phyloP scores from a whole-genome alignment of 2,797 vertebrate species.

The Geotrypetes seraphini region DNA sequence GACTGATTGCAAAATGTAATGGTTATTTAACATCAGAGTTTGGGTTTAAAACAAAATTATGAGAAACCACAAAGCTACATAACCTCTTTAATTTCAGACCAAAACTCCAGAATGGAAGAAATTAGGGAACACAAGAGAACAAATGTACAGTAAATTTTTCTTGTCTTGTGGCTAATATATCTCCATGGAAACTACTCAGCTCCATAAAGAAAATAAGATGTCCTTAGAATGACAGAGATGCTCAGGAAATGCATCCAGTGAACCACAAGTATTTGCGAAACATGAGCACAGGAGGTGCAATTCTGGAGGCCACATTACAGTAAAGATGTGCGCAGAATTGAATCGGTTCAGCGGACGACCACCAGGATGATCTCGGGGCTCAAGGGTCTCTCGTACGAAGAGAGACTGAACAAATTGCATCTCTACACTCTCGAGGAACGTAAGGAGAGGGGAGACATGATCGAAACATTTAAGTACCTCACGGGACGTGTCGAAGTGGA shows the following conservation, averaged over 20 bases:
- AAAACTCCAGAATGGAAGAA: constrained; percentile 48
- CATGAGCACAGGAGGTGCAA: constrained; percentile 19
- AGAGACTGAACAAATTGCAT: no score
- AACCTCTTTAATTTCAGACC: constrained; percentile 51
- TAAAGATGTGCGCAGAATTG: no score
- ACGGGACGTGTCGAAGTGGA: no score
- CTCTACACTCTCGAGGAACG: no score
- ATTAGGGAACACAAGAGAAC: constrained; percentile 42
- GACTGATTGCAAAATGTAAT: constrained; percentile 40
- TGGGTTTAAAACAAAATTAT: constrained; percentile 46
- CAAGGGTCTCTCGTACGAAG: no score
- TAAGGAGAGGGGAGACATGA: no score
- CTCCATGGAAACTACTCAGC: constrained; percentile 33
- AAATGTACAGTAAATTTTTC: constrained; percentile 40
- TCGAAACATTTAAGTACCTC: no score
- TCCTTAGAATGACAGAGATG: constrained; percentile 23
- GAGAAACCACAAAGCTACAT: constrained; percentile 28
- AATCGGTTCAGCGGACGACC: no score
- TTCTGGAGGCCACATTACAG: no score
- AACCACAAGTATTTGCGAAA: constrained; percentile 25
- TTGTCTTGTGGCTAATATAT: constrained; percentile 27
- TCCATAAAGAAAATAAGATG: constrained; percentile 11
- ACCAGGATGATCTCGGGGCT: no score
- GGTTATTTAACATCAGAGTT: constrained; percentile 46
- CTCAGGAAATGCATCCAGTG: constrained; percentile 22